These are phyloP conservation scores for Netta rufina DNA, from an alignment of 2,797 vertebrate species.

Conservation along the genomic window DNA sequence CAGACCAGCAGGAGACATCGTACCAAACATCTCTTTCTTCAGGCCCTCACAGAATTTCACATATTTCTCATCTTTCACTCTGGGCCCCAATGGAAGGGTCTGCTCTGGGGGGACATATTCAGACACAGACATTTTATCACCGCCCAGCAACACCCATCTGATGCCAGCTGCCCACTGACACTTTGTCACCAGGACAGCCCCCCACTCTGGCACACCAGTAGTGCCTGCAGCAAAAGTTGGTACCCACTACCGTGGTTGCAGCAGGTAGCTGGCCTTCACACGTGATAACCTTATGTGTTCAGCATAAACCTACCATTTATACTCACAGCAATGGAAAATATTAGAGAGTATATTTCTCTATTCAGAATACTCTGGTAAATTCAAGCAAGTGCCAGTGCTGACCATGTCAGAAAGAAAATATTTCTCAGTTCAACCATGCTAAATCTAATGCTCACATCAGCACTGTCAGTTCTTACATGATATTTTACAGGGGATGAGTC, in stretches of 20 bases:
- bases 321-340: background rate
- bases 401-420: background rate
- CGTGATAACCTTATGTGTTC: accelerated
- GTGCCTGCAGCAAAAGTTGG: background rate
- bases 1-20: background rate
- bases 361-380: background rate
- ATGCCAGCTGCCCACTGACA: background rate
- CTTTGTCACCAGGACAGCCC: background rate
- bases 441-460: background rate
- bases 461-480: background rate
- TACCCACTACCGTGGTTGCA: background rate
- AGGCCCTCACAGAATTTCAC: background rate
- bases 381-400: background rate
- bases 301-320: background rate
- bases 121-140: background rate
- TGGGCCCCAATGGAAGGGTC: background rate
- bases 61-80: background rate
- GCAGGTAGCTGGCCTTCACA: background rate
- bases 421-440: background rate
- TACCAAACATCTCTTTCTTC: background rate
- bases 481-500: background rate
- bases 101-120: accelerated
- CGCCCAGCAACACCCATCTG: background rate
- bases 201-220: background rate
- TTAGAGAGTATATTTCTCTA: background rate